Conservation (phyloP, 2,113 vertebrate genomes). For the Chlamydotis undulata region DNA sequence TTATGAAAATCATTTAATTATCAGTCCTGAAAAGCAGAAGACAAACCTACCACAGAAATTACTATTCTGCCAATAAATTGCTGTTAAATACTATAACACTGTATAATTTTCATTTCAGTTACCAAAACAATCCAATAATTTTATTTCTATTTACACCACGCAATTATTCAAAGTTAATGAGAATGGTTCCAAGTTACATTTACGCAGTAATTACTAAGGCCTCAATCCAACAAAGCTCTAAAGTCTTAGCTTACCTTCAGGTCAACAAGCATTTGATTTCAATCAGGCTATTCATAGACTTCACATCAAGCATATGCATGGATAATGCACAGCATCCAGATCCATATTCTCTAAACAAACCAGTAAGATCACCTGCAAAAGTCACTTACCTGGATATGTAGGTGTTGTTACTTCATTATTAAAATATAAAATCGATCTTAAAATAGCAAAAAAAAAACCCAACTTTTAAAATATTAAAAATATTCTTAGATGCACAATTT, state of each 20-base stretch:
- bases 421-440: not conserved
- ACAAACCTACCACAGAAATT: not conserved
- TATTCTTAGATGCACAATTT: not conserved
- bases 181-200: not conserved
- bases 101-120: not conserved
- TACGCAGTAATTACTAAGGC: not conserved
- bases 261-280: not conserved
- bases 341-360: not conserved
- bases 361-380: not conserved
- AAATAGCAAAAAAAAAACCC: not conserved
- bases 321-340: not conserved
- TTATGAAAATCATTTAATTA: not conserved
- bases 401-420: not conserved
- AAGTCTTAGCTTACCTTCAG: not conserved
- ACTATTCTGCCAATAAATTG: not conserved
- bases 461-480: not conserved
- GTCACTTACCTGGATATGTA: not conserved
- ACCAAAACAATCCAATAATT: slow-evolving; percentile 9
- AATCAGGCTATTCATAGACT: not conserved
- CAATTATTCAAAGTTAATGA: not conserved
- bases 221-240: slow-evolving; percentile 10
- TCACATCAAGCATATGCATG: not conserved
- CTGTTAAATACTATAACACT: not conserved
- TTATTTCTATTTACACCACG: not conserved
- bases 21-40: not conserved